A percentile compares a stretch with the other conserved stretches of the same genome.
phyloP scores from a whole-genome alignment of 1,140 invertebrate species.

The Calephelis nemesis region DNA sequence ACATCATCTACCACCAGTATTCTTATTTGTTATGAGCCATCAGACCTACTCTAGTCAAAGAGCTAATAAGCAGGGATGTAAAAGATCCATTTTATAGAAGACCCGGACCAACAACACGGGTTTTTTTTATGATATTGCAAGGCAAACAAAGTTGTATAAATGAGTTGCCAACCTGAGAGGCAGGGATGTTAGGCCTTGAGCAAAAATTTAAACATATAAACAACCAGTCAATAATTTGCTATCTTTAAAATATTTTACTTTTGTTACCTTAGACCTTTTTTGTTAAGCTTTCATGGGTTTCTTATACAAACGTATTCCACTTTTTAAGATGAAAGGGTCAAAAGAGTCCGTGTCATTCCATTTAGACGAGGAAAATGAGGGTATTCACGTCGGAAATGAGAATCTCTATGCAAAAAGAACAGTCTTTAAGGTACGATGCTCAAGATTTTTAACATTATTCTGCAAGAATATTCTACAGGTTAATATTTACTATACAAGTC shows the following conservation, averaged over 20 bases:
- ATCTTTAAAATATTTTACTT: background rate
- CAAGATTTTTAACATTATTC: background rate
- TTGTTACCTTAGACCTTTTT: conserved; percentile 15
- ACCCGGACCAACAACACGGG: no score
- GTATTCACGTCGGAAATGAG: conserved; percentile 64
- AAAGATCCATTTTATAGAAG: no score
- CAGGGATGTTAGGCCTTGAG: no score
- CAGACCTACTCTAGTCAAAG: no score
- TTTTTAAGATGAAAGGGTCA: conserved; percentile 57
- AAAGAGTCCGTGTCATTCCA: conserved; percentile 51
- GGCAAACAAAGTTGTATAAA: no score
- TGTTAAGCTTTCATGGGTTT: conserved; percentile 6
- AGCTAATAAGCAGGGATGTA: no score
- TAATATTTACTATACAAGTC: background rate
- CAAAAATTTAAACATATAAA: no score
- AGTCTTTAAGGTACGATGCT: background rate
- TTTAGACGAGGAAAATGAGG: conserved; percentile 51
- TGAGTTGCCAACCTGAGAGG: no score
- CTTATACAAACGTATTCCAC: conserved; percentile 25
- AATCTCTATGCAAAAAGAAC: conserved; percentile 20
- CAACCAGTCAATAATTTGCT: no score
- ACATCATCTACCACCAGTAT: no score
- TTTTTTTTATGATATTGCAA: no score
- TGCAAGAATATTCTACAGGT: background rate
- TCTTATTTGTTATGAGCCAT: no score